Evolutionary conservation across 2,113 vertebrate genomes (phyloP).

Genomic region (human): GRCh38 chr2:121946501-121947000

Average conservation of each 20-base stretch:
- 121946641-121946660: not conserved
- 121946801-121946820: not conserved
- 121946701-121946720: not conserved
- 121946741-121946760: not conserved
- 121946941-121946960: not conserved
- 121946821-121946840: not conserved
- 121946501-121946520: not conserved
- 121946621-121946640: not conserved
- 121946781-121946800: not conserved
- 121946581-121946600: not conserved
- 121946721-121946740: not conserved
- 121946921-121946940: not conserved
- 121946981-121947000: not conserved
- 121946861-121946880: not conserved
- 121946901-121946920: not conserved
- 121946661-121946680: not conserved
- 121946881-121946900: not conserved
- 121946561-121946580: too few relatives aligned
- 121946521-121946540: not conserved
- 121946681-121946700: not conserved
- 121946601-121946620: not conserved
- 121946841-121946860: not conserved
- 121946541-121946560: too few relatives aligned
- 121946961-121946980: not conserved
- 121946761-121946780: not conserved